Conservation (phyloP, 1,140 invertebrate genomes). For the Drosophila aff. region DNA sequence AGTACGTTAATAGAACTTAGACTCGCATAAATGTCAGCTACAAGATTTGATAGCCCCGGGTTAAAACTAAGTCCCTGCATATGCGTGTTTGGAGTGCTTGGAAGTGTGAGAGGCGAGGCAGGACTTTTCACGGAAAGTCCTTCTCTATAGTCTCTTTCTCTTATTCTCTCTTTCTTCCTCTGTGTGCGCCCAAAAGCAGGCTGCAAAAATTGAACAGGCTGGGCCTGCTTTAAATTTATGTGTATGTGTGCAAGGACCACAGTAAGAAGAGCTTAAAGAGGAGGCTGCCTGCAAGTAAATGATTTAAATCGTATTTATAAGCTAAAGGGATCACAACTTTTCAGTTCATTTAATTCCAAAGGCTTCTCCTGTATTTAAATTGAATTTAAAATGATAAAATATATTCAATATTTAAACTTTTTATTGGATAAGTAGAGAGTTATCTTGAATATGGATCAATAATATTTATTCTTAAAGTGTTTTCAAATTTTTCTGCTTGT, state of each 20-base stretch:
- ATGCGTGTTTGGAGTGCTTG: slow-evolving; percentile 57
- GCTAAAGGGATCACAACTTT: not conserved
- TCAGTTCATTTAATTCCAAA: not conserved
- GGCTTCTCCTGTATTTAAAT: not conserved
- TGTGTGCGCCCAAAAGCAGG: slow-evolving; percentile 23
- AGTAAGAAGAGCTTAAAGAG: slow-evolving; percentile 5
- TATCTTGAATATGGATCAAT: not conserved
- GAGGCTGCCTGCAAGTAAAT: not conserved
- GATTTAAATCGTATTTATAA: slow-evolving; percentile 8
- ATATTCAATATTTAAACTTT: not conserved
- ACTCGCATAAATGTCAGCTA: slow-evolving; percentile 80
- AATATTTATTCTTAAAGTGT: not conserved
- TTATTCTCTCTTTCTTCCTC: not conserved
- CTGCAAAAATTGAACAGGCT: slow-evolving; percentile 36
- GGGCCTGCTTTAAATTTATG: slow-evolving; percentile 41
- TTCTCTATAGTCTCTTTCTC: not conserved
- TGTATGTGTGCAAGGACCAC: slow-evolving; percentile 6
- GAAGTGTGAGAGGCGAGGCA: slow-evolving; percentile 17
- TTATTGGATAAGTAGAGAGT: not conserved
- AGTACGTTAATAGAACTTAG: slow-evolving; percentile 67
- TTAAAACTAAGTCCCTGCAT: slow-evolving; percentile 72
- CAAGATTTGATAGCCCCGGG: slow-evolving; percentile 76
- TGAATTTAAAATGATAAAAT: not conserved
- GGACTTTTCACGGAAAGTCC: slow-evolving; percentile 2
- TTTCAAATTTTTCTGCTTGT: not conserved